Evolutionary conservation across 2,888 invertebrate genomes (phyloP), one percentile per base, ranked within the genome.

Genomic region (Allolobophora icterica): DNA sequence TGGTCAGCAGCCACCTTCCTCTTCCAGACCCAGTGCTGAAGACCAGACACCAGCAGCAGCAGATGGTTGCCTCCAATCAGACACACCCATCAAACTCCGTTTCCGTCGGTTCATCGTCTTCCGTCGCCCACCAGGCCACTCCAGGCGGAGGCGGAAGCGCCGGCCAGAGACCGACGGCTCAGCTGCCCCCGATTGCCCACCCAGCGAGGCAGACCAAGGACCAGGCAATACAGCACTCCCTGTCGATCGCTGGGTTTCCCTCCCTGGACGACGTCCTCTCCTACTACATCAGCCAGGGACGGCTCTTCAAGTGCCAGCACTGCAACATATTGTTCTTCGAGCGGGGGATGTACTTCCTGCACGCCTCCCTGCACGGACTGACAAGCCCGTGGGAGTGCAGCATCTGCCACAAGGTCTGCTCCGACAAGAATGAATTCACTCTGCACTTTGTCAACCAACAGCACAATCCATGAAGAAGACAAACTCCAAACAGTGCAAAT

Each of bases 371-470:
- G 89, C 94, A 94, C 89, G 94, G 94, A 17, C 34, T 38, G 87
- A 92, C 92, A 84, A 94, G 93, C 90, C 94, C 94, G 0, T 94
- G 94, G 94, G 93, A 94, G 91, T 94, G 90, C 90, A 92, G 92
- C 89, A 94, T 94, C 90, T 94, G 94, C 91, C 94, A 94, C 91
- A 94, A 93, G 90, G 91, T 93, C 71, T 94, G 94, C 92, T 91
- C 93, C 17, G 94, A 94, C 91, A 93, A 94, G 90, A 94, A 94
- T 90, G 94, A 94, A 90, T 94, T 94, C 92, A 94, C 94, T 33
- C 92, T 94, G 24, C 94, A 94, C 90, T 94, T 94, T 91, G 94
- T 94, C 35, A 94, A 94, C 90, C 94, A 94, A 90, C 94, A 94
- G 92, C 94, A 94, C 91, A 92, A 92, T 89, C 91, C 91, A 8